Conservation (phyloP, 23 tunicate species). For the Diplosoma virens region DNA sequence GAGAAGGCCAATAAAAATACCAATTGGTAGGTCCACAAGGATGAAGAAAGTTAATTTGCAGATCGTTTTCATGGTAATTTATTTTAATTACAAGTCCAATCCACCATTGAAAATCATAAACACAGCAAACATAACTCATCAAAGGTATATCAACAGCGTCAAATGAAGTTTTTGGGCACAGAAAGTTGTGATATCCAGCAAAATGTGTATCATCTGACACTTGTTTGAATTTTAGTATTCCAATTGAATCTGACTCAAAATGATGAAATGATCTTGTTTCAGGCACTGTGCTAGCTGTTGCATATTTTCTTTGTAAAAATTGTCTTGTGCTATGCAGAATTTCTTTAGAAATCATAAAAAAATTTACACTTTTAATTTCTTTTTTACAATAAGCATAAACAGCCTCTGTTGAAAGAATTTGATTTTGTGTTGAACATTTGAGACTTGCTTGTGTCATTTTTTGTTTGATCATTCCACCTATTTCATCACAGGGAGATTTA, state of each 20-base stretch:
- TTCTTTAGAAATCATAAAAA: slow-evolving; percentile 5
- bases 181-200: slow-evolving; percentile 13
- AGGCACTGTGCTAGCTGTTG: slow-evolving; percentile 9
- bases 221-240: slow-evolving; percentile 11
- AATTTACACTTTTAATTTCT: slow-evolving; percentile 3
- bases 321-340: background rate
- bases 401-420: slow-evolving; percentile 19
- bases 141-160: background rate
- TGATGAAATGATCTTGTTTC: slow-evolving; percentile 25
- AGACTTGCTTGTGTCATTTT: slow-evolving; percentile 14
- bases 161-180: background rate
- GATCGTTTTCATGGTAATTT: background rate
- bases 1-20: slow-evolving; percentile 31
- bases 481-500: slow-evolving; percentile 38
- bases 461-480: slow-evolving; percentile 23
- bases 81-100: background rate
- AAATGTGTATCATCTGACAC: slow-evolving; percentile 11
- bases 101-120: slow-evolving; percentile 17
- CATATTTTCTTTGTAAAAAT: background rate
- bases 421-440: background rate
- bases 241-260: slow-evolving; percentile 16
- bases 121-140: slow-evolving; percentile 23
- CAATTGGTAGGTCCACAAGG: slow-evolving; percentile 14
- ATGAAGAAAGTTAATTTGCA: slow-evolving; percentile 15
- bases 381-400: slow-evolving; percentile 4